Percentiles rank a stretch among this genome's conserved stretches.
Evolutionary conservation across 2,797 vertebrate genomes (phyloP).

Genomic region (Melanotaenia trifasciata): DNA sequence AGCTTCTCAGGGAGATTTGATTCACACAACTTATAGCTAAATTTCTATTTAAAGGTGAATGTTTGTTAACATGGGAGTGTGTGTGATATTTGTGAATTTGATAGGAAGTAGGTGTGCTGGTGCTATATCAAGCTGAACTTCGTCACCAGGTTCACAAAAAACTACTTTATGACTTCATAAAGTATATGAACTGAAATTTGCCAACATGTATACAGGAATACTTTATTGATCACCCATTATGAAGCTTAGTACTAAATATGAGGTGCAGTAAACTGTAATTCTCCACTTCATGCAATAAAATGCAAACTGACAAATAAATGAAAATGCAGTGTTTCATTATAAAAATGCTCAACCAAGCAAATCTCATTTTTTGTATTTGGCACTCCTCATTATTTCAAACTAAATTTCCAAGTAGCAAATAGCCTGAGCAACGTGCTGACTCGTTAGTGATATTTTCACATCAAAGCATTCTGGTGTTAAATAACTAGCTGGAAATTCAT

Average conservation of each 20-base stretch:
- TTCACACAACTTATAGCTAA: too few relatives aligned
- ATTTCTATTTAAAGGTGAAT: too few relatives aligned
- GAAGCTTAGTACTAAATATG: slow-evolving; percentile 15
- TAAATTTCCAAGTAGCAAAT: slow-evolving; percentile 22
- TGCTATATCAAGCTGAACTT: too few relatives aligned
- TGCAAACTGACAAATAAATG: slow-evolving; percentile 30
- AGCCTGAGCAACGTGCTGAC: slow-evolving; percentile 41
- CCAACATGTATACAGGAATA: slow-evolving; percentile 3
- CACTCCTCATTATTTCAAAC: slow-evolving; percentile 11
- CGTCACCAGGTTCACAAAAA: too few relatives aligned
- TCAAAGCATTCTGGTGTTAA: slow-evolving; percentile 40
- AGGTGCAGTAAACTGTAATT: slow-evolving; percentile 18
- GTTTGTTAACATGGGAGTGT: too few relatives aligned
- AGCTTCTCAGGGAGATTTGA: too few relatives aligned
- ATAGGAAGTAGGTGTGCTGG: too few relatives aligned
- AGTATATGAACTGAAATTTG: slow-evolving; percentile 1
- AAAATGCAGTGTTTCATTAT: slow-evolving; percentile 7
- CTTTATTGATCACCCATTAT: slow-evolving; percentile 43
- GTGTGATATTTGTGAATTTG: too few relatives aligned
- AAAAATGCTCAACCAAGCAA: slow-evolving; percentile 37
- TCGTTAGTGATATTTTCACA: slow-evolving; percentile 44
- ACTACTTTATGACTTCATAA: background rate
- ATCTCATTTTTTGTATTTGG: slow-evolving; percentile 11
- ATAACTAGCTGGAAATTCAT: slow-evolving; percentile 33
- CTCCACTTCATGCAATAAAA: slow-evolving; percentile 22